These are phyloP conservation scores for Ameiurus melas DNA, from an alignment of 2,113 vertebrate species.

Conservation along the genomic window DNA sequence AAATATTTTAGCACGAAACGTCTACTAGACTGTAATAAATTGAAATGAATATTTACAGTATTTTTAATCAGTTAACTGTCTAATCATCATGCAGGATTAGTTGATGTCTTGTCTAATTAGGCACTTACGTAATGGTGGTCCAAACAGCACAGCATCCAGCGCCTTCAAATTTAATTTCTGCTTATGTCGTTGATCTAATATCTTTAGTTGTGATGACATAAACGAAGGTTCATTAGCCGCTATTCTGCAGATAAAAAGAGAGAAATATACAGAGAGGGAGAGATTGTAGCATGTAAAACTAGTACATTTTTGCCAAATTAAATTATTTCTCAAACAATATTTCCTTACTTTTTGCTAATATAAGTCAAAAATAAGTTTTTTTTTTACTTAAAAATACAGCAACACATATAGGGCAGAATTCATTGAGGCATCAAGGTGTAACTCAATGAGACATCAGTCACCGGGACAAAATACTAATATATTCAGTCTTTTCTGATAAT, in stretches of 20 bases:
- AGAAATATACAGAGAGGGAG: not conserved
- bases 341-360: not conserved
- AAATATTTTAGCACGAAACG: not conserved
- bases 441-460: not conserved
- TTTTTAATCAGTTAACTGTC: not conserved
- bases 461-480: not conserved
- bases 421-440: not conserved
- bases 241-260: slow-evolving; percentile 78
- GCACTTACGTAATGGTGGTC: slow-evolving; percentile 91
- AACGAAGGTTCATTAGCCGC: slow-evolving; percentile 92
- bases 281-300: not conserved
- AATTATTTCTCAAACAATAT: not conserved
- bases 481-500: not conserved
- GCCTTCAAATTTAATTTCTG: slow-evolving; percentile 98
- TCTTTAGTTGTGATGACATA: slow-evolving; percentile 91
- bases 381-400: not conserved
- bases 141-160: slow-evolving; percentile 94
- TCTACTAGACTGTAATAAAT: not conserved
- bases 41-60: not conserved
- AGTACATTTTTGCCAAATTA: not conserved
- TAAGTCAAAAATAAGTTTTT: not conserved
- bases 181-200: slow-evolving; percentile 93
- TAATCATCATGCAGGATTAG: not conserved
- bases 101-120: not conserved
- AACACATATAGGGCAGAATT: not conserved